phyloP scores from a whole-genome alignment of 30 jellyfish, hydroid and myxozoan genomes.

The Pseudorhiza aurosa region DNA sequence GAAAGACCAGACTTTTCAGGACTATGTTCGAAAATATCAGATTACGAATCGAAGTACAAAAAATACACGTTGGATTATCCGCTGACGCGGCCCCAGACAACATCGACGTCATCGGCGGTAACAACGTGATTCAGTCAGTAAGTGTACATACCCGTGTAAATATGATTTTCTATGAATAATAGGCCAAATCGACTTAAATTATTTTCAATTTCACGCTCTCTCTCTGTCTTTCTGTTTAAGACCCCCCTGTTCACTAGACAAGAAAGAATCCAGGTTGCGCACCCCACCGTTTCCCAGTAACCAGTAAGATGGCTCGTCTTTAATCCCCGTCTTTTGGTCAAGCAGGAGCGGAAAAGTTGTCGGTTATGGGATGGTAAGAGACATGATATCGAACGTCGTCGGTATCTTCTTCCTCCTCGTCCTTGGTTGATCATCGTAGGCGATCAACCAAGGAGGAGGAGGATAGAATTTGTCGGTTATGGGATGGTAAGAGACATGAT shows the following conservation, averaged over 20 bases:
- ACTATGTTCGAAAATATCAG: constrained; percentile 53
- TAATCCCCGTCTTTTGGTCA: too few species aligned
- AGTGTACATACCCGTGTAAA: constrained; percentile 48
- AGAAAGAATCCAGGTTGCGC: too few species aligned
- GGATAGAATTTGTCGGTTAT: too few species aligned
- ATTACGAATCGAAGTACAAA: constrained; percentile 59
- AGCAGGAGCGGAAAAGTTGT: too few species aligned
- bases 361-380: too few species aligned
- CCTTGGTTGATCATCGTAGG: too few species aligned
- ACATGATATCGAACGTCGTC: too few species aligned
- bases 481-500: too few species aligned
- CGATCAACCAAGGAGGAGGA: too few species aligned
- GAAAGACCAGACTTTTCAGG: constrained; percentile 77
- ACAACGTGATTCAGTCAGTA: background rate
- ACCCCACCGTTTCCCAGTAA: too few species aligned
- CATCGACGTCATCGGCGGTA: background rate
- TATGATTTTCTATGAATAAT: constrained; percentile 58
- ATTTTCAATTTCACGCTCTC: constrained; percentile 15
- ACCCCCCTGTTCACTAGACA: background rate
- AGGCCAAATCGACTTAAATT: constrained; percentile 22
- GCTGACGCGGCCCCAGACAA: constrained; percentile 6
- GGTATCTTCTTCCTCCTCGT: too few species aligned
- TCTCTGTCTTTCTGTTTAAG: background rate
- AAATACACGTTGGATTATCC: constrained; percentile 54
- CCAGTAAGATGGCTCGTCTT: too few species aligned